Base-by-base conservation (phyloP, 2,113 vertebrate genomes). In the Microcebus griseorufus region DNA sequence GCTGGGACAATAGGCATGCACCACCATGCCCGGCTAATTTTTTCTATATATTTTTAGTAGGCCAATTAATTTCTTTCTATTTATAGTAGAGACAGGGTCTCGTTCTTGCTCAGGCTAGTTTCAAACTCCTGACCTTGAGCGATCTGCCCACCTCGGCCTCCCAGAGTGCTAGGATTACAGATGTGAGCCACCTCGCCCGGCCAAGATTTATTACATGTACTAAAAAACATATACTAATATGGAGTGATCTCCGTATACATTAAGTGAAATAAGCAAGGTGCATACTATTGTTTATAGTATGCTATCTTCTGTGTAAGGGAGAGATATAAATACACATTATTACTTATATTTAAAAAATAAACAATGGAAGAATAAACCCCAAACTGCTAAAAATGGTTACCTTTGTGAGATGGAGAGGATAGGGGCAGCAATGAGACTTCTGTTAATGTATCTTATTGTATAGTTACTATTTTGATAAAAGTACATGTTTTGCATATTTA, bases 281-380 rank as follows among this genome's bases (percentile, higher is more conserved):
- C 13, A 34, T 90, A 51, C 32, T 51, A 42, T 53, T 78, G 32
- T 65, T 82, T 95, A 69, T 51, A 42, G 39, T 69, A n/a, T 82
- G 53, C 45, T 79, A 12, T 34, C 58, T 95, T 93, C 81, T 76
- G 20, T 65, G 2, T 90, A 65, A 45, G 42, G 16, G 32, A n/a
- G 12, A 64, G 42, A n/a, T 88, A 29, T 37, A 91, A 34, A 72
- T 79, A 84, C 17, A 25, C 4, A 9, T 83, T 91, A 82, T 32
- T 69, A 69, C 37, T 87, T 87, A 72, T 67, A 73, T 72, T 92
- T 80, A 83, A 79, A 92, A 88, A 73, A 72, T 73, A 84, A 87
- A 76, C 12, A 87, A 9, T 65, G 64, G 65, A 70, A 93, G 34
- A 88, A 88, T 79, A 96, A 65, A 79, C 37, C 27, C 29, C 55